phyloP scores from a whole-genome alignment of 1,140 invertebrate species.

The Planococcus citri region DNA sequence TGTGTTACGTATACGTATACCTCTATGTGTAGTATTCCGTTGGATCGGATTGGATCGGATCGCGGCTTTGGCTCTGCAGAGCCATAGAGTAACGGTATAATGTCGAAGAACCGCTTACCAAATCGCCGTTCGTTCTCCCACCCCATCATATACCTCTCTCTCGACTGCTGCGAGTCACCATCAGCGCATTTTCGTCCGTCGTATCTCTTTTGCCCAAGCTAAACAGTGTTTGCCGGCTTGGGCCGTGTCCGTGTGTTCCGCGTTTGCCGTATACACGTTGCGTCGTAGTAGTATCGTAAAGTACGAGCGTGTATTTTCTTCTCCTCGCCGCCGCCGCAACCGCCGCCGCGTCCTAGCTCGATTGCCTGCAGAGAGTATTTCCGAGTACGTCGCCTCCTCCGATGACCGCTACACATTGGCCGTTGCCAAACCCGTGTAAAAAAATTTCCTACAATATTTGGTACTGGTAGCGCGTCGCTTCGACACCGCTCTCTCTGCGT shows the following conservation, averaged over 20 bases:
- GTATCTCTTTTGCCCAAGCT: conserved; percentile 11
- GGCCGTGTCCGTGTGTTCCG: background rate
- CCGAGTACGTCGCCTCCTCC: background rate
- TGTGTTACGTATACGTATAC: too few species aligned
- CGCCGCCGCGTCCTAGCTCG: background rate
- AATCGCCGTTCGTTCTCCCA: conserved; percentile 9
- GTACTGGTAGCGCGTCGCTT: background rate
- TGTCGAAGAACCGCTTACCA: conserved; percentile 5
- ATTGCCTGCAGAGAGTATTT: too few species aligned
- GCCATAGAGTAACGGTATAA: background rate
- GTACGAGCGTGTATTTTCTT: background rate
- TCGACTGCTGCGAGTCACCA: background rate
- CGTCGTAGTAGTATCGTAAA: background rate
- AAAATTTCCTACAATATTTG: too few species aligned
- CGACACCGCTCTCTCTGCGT: too few species aligned
- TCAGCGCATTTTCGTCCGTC: background rate
- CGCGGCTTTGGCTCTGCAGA: too few species aligned
- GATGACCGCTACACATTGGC: background rate
- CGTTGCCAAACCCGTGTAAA: too few species aligned
- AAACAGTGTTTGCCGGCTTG: background rate
- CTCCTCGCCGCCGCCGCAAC: background rate
- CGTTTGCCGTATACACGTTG: background rate
- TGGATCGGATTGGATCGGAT: too few species aligned
- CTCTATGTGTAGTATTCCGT: too few species aligned
- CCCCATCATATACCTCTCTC: too few species aligned